These are phyloP conservation scores for Pammene aurita DNA, from an alignment of 2,888 invertebrate species.

Conservation along the genomic window DNA sequence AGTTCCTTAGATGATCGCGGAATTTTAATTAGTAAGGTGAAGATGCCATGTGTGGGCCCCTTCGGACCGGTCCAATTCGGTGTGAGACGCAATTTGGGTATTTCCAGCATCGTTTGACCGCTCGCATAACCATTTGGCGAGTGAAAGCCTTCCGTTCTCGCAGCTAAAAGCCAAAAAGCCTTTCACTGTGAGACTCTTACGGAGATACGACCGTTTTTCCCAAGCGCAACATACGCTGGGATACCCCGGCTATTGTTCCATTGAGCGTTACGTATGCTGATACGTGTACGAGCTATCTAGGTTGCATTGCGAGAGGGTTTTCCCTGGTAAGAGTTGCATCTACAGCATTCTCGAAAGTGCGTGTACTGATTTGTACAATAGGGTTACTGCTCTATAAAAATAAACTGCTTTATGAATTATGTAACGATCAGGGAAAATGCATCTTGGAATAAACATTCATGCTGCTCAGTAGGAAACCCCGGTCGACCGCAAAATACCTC, in stretches of 20 bases:
- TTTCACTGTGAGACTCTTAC: constrained; percentile 4
- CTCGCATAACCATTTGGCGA: constrained; percentile 56
- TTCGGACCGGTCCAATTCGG: constrained; percentile 45
- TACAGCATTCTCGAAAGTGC: neutral
- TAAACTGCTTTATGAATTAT: neutral
- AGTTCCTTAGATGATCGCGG: constrained; percentile 47
- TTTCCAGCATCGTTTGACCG: constrained; percentile 60
- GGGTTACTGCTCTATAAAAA: neutral
- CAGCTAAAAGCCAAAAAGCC: constrained; percentile 14
- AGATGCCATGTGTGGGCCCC: constrained; percentile 38
- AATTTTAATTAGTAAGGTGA: constrained; percentile 34
- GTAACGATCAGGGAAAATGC: constrained; percentile 23
- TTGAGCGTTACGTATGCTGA: constrained; percentile 49
- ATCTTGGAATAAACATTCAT: constrained; percentile 13
- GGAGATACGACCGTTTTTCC: neutral
- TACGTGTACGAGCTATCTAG: constrained; percentile 25
- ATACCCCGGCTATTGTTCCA: constrained; percentile 56
- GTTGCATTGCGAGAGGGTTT: constrained; percentile 43
- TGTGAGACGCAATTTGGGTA: constrained; percentile 58
- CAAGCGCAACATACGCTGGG: constrained; percentile 49
- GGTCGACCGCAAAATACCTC: constrained; percentile 30
- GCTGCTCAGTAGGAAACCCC: constrained; percentile 34
- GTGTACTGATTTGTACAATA: neutral
- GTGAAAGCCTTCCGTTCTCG: constrained; percentile 62
- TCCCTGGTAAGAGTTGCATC: constrained; percentile 41